phyloP scores from a whole-genome alignment of 2,113 vertebrate species.

The Rhea americana region DNA sequence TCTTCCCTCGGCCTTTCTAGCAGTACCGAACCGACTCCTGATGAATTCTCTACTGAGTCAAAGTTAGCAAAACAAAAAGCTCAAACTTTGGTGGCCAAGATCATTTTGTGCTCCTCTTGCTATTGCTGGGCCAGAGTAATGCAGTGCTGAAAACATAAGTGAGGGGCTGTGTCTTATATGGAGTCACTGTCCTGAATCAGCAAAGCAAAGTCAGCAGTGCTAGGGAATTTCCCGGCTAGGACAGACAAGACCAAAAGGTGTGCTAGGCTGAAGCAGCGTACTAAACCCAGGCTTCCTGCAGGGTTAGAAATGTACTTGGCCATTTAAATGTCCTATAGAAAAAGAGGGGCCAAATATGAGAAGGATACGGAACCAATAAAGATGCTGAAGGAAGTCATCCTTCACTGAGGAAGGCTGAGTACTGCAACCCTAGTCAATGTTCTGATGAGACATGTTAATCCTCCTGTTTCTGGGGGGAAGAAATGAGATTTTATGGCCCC shows the following conservation, averaged over 20 bases:
- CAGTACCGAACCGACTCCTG: not conserved
- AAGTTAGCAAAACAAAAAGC: not conserved
- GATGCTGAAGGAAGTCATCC: not conserved
- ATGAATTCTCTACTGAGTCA: not conserved
- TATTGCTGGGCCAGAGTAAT: not conserved
- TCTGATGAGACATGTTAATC: not conserved
- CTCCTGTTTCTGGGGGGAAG: not conserved
- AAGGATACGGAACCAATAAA: not conserved
- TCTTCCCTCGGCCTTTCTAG: not conserved
- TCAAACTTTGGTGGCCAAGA: not conserved
- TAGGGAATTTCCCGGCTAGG: not conserved
- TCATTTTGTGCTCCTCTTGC: not conserved
- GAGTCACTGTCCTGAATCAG: not conserved
- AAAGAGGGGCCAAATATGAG: not conserved
- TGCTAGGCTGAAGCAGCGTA: not conserved
- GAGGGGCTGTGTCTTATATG: not conserved
- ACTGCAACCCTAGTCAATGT: accelerated
- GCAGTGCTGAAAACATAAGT: not conserved
- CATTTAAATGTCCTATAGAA: accelerated
- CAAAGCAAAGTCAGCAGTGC: not conserved
- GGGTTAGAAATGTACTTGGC: not conserved
- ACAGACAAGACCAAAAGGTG: not conserved
- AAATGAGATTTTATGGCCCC: not conserved
- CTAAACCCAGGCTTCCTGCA: not conserved
- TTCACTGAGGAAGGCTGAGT: not conserved